These are phyloP conservation scores for Caerostris darwini DNA, from an alignment of 1,140 invertebrate species.

Conservation along the genomic window DNA sequence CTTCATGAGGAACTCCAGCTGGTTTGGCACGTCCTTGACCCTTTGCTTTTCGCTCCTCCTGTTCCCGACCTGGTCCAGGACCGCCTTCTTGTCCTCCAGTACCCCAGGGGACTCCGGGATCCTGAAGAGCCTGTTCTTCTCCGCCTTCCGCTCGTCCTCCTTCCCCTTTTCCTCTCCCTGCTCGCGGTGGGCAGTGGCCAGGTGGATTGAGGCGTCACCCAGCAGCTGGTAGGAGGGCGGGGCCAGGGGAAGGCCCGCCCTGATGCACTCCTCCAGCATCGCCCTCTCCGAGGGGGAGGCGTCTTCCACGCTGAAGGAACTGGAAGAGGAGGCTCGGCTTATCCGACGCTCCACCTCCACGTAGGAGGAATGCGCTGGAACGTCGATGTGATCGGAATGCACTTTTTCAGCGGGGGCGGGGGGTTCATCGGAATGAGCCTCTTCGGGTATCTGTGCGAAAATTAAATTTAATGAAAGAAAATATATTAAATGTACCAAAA, in stretches of 20 bases:
- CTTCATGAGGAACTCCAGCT: conserved; percentile 18
- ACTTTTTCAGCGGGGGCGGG: background rate
- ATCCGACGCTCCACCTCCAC: background rate
- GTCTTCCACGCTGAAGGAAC: conserved; percentile 40
- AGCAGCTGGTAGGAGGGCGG: background rate
- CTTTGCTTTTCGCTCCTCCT: conserved; percentile 55
- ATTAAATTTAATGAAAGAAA: background rate
- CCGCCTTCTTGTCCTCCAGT: background rate
- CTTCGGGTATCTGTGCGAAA: background rate
- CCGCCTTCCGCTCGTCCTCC: conserved; percentile 70
- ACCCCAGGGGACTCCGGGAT: conserved; percentile 58
- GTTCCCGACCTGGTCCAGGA: conserved; percentile 29
- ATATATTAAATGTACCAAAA: background rate
- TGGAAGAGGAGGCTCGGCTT: conserved; percentile 30
- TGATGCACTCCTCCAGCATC: conserved; percentile 55
- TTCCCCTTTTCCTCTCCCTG: conserved; percentile 68
- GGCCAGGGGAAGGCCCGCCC: conserved; percentile 12
- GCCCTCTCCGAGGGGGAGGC: conserved; percentile 30
- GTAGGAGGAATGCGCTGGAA: background rate
- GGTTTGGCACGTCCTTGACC: background rate
- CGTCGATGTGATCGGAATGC: background rate
- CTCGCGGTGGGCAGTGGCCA: background rate
- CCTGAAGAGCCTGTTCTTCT: conserved; percentile 63
- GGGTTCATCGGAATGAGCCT: background rate
- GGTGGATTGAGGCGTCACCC: background rate